Evolutionary conservation across 2,888 invertebrate species (phyloP), one percentile per base, ranked within the genome.

Genomic region (Lacanobia oleracea): DNA sequence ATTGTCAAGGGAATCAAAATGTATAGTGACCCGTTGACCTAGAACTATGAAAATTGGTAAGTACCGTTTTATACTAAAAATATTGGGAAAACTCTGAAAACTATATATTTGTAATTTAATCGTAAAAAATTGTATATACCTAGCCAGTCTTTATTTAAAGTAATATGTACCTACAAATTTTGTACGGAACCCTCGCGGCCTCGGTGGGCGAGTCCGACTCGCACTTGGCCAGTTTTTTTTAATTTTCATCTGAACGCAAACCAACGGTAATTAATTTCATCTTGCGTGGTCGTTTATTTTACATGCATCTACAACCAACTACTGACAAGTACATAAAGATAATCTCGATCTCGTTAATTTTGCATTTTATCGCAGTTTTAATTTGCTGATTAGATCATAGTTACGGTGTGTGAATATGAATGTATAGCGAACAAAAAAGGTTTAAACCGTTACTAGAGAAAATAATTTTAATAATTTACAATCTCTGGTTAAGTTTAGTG

Each of bases 361-460:
- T 66, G 40, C 63, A 66, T 84, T 84, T 84, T 64, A 84, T 75
- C 56, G 72, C 72, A 68, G 63, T 72, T 79, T 77, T 84, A 85
- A 82, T 82, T 79, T 57, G 51, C 61, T 71, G 86, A 85, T 86
- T 82, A 85, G 50, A 86, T 85, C 86, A 85, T 73, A 69, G 83
- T 79, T 81, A 83, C 79, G 75, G 77, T 77, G 54, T 67, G 73
- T 79, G 75, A 81, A 64, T 77, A 76, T 63, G 72, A 81, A 77
- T 76, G 73, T 72, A 74, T 33, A 50, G 69, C 48, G 69, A 86
- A 69, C 59, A 74, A 77, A 75, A 76, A 79, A 67, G 50, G 43
- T 45, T 23, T 7, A 21, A 54, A 85, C 81, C 81, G 83, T 82
- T 84, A 80, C 43, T 45, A 18, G 10, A 66, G 53, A 56, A 59